A percentile compares a stretch with the other conserved stretches of the same genome.
Evolutionary conservation across 2,797 vertebrate genomes (phyloP).

Genomic region (Fistularia tabacaria): DNA sequence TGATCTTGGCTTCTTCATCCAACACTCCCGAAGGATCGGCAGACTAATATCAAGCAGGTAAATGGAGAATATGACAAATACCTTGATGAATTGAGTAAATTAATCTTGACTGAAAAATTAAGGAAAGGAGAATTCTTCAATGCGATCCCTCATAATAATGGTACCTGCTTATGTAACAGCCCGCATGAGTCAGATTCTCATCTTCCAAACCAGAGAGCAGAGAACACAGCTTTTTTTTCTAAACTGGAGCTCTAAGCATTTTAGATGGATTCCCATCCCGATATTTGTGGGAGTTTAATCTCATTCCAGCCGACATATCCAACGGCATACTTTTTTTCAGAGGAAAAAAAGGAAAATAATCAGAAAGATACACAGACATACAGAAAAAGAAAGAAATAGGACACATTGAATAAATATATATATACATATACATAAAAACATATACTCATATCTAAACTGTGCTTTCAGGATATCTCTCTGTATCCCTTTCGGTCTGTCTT

Average conservation of each 20-base stretch:
- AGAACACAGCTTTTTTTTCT: slow-evolving; percentile 48
- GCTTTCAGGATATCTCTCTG: slow-evolving; percentile 43
- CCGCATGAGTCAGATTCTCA: slow-evolving; percentile 69
- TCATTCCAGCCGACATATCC: slow-evolving; percentile 74
- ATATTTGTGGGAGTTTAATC: slow-evolving; percentile 77
- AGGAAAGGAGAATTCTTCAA: slow-evolving; percentile 13
- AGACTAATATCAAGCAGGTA: too few relatives aligned
- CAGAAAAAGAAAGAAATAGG: slow-evolving; percentile 72
- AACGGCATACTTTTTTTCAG: slow-evolving; percentile 50
- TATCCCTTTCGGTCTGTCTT: too few relatives aligned
- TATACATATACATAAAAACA: slow-evolving; percentile 31
- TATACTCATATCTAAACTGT: slow-evolving; percentile 19
- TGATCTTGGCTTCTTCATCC: too few relatives aligned
- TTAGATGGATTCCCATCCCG: slow-evolving; percentile 63
- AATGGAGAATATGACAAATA: slow-evolving; percentile 1
- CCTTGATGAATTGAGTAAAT: too few relatives aligned
- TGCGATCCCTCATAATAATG: slow-evolving; percentile 53
- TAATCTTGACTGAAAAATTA: too few relatives aligned
- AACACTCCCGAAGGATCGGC: too few relatives aligned
- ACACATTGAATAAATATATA: slow-evolving; percentile 57
- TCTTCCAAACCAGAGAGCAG: slow-evolving; percentile 63
- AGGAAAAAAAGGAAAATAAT: slow-evolving; percentile 29
- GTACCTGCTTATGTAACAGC: slow-evolving; percentile 67
- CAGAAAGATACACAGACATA: slow-evolving; percentile 27
- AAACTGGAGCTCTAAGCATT: slow-evolving; percentile 66